Evolutionary conservation across 2,888 invertebrate species (phyloP), one percentile per base, ranked within the genome.

Genomic region (Aphidoletes aphidimyza): DNA sequence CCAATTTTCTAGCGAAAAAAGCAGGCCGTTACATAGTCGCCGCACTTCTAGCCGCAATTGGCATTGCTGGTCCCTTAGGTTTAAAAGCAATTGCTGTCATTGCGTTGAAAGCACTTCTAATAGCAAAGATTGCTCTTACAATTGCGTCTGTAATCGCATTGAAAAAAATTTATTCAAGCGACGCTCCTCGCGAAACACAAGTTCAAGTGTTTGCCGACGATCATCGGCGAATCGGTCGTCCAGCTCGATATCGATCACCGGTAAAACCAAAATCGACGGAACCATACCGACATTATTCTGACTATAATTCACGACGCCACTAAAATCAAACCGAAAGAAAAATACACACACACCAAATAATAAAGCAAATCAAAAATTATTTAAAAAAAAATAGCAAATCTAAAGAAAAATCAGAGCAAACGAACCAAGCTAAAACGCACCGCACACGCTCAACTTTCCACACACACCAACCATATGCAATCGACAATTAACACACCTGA

Each of bases 51-150:
- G 92, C 93, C 78, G 93, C 93, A 85, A 91, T 94, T 89, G 94
- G 94, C 87, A 92, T 94, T 85, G 93, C 94, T 81, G 94, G 93
- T 86, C 94, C 94, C 0, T 90, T 94, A 88, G 93, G 94, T 59
- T 90, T 94, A 87, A 94, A 94, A 89, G 93, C 93, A 37, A 89
- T 94, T 86, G 94, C 94, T 85, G 91, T 93, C 39, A 93, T 94
- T 87, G 94, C 94, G 83, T 94, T 93, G 83, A 94, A 94, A 89
- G 94, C 94, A 47, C 90, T 94, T 86, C 92, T 94, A 86, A 93
- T 94, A 86, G 93, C 94, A 88, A 94, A 94, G 89, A 93, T 94
- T 83, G 94, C 94, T 0, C 89, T 94, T 85, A 93, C 94, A 85
- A 94, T 94, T 87, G 93, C 94, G 86, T 93, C 94, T 85, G 93